Conservation (phyloP, 2,797 vertebrate genomes). For the Chlorospingus semifuscus region DNA sequence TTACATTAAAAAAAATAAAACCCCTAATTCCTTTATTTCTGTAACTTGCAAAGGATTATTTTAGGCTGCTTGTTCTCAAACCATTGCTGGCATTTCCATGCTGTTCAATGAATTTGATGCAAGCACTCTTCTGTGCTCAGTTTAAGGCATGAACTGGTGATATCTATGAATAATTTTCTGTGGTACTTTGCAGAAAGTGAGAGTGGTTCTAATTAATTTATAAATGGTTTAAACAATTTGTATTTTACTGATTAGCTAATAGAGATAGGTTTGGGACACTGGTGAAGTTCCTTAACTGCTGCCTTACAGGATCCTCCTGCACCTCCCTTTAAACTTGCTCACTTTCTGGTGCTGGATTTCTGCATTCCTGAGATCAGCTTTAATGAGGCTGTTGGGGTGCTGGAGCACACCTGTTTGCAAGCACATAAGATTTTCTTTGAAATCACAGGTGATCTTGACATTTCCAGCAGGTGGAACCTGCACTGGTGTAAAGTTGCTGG, state of each 20-base stretch:
- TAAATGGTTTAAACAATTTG: background rate
- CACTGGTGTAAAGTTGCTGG: background rate
- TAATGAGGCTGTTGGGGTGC: background rate
- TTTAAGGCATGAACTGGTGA: background rate
- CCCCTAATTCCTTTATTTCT: background rate
- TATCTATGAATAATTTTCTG: background rate
- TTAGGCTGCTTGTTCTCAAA: background rate
- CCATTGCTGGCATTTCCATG: background rate
- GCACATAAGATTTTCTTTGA: background rate
- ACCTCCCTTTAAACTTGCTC: background rate
- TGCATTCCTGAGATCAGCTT: background rate
- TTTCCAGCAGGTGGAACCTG: background rate
- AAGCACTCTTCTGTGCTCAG: background rate
- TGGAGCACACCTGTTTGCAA: background rate
- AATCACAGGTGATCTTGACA: slow-evolving; percentile 6
- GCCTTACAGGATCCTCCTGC: background rate
- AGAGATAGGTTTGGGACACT: background rate
- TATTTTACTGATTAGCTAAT: background rate
- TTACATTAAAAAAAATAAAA: background rate
- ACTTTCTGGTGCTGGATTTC: background rate
- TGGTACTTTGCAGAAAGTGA: background rate
- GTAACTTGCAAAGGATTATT: background rate
- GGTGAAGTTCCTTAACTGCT: background rate
- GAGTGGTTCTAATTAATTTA: background rate
- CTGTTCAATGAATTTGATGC: background rate